A percentile compares a stretch with the other conserved stretches of the same genome.
These are phyloP conservation scores for Galeopsomyia nigrocyanea DNA, from an alignment of 2,888 invertebrate genomes.

Conservation along the genomic window DNA sequence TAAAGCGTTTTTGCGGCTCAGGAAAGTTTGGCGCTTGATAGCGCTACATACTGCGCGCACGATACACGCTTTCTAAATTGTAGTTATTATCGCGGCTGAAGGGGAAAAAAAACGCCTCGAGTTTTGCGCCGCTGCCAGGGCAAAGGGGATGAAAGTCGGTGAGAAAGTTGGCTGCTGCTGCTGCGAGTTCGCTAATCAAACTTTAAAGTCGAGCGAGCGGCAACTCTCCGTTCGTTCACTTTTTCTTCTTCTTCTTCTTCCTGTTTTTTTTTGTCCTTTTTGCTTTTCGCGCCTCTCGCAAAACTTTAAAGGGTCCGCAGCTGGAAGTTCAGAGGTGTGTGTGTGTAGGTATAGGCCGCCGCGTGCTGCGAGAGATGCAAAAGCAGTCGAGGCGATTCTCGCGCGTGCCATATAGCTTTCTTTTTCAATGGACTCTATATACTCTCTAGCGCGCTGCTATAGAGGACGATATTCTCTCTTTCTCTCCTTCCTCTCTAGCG, in stretches of 20 bases:
- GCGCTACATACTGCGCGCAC: background rate
- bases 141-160: background rate
- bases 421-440: too few species aligned
- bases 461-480: constrained; percentile 4
- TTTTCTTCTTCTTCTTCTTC: too few species aligned
- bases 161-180: constrained; percentile 19
- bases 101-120: too few species aligned
- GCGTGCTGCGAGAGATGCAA: background rate
- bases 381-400: background rate
- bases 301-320: constrained; percentile 23
- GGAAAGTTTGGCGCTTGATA: constrained; percentile 4
- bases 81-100: constrained; percentile 28
- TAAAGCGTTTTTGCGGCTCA: constrained; percentile 12
- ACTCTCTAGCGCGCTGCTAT: background rate
- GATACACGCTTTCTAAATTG: constrained; percentile 29
- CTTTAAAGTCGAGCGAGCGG: constrained; percentile 32
- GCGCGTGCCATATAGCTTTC: background rate
- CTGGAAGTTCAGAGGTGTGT: background rate
- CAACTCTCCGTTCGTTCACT: background rate
- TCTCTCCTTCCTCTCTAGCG: background rate
- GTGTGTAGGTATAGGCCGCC: background rate
- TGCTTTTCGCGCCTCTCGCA: background rate
- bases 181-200: constrained; percentile 34
- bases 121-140: too few species aligned
- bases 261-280: too few species aligned